These are phyloP conservation scores for Coelogynopora nodosa DNA, from an alignment of 2,888 invertebrate species.

Conservation along the genomic window DNA sequence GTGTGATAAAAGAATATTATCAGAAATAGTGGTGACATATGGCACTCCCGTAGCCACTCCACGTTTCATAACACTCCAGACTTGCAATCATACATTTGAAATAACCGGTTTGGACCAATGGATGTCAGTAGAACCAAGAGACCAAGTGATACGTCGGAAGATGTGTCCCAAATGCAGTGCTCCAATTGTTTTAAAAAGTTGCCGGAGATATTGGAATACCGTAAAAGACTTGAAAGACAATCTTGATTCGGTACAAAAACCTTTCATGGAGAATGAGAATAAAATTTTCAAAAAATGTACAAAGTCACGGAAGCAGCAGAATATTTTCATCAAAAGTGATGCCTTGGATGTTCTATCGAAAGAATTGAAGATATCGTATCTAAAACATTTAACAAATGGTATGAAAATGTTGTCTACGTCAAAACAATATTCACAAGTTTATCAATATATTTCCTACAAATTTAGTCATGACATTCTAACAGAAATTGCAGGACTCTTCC, in stretches of 20 bases:
- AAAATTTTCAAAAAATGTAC: too few species aligned
- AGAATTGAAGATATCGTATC: background rate
- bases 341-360: background rate
- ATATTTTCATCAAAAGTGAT: background rate
- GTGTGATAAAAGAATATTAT: conserved; percentile 9
- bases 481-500: background rate
- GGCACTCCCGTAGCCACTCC: conserved; percentile 64
- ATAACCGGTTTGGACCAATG: conserved; percentile 56
- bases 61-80: conserved; percentile 55
- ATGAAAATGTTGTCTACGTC: background rate
- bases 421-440: background rate
- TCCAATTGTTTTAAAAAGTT: background rate
- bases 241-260: background rate
- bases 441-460: too few species aligned
- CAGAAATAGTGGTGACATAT: background rate
- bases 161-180: background rate
- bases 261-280: background rate
- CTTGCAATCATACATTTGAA: conserved; percentile 59
- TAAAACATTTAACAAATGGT: background rate
- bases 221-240: background rate
- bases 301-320: too few species aligned
- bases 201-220: background rate
- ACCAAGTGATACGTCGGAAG: background rate
- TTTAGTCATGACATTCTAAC: background rate
- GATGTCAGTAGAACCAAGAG: conserved; percentile 34